Conservation (phyloP, 1,140 invertebrate genomes). For the Meloidogyne floridensis region DNA sequence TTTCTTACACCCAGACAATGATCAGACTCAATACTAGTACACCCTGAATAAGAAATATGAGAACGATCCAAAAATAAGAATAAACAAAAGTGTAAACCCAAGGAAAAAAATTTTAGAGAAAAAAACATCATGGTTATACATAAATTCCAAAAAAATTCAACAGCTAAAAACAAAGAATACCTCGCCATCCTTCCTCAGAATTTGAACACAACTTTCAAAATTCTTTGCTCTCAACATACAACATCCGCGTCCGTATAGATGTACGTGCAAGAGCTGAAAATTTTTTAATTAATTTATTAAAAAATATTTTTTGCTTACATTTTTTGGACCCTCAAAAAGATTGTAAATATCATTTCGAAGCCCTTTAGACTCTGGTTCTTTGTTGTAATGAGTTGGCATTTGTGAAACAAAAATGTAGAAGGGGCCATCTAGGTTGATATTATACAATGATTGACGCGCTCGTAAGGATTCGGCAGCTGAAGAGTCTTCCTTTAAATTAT, state of each 20-base stretch:
- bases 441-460: neutral
- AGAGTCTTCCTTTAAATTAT: slow-evolving; percentile 7
- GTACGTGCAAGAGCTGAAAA: slow-evolving; percentile 4
- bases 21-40: too few species aligned
- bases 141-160: too few species aligned
- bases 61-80: too few species aligned
- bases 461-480: neutral
- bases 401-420: slow-evolving; percentile 23
- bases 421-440: slow-evolving; percentile 19
- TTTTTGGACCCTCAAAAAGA: slow-evolving; percentile 13
- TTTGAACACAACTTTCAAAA: slow-evolving; percentile 24
- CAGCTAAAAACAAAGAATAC: too few species aligned
- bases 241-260: neutral
- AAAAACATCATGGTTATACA: too few species aligned
- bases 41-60: too few species aligned
- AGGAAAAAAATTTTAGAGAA: too few species aligned
- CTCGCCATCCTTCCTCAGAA: slow-evolving; percentile 14
- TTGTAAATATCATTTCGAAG: slow-evolving; percentile 4
- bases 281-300: neutral
- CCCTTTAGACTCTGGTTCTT: neutral
- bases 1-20: too few species aligned
- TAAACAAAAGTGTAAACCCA: too few species aligned
- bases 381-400: neutral
- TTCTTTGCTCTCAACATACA: slow-evolving; percentile 12
- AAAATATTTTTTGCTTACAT: neutral